Conservation (phyloP, 2,888 invertebrate genomes). For the Lagria hirta region DNA sequence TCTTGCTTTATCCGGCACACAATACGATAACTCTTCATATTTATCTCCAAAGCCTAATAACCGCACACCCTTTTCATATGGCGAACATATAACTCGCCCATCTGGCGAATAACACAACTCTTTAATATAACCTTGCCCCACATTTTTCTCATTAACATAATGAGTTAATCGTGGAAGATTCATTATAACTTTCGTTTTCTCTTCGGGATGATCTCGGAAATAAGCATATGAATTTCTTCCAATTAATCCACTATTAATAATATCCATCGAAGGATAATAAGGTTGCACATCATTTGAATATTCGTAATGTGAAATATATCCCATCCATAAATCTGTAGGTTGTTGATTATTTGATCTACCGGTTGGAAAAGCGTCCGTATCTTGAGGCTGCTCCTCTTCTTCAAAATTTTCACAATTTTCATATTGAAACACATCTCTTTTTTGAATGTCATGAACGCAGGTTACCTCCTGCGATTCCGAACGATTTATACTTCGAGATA, state of each 20-base stretch:
- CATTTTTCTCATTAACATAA: conserved; percentile 82
- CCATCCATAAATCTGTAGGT: conserved; percentile 53
- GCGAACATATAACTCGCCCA: conserved; percentile 87
- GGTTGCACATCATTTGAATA: conserved; percentile 36
- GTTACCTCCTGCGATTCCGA: conserved; percentile 79
- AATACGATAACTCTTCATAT: conserved; percentile 77
- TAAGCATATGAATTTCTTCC: conserved; percentile 43
- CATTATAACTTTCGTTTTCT: conserved; percentile 59
- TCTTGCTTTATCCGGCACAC: conserved; percentile 58
- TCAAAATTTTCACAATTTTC: conserved; percentile 46
- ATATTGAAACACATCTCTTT: conserved; percentile 54
- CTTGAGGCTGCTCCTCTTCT: conserved; percentile 37
- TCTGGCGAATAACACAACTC: conserved; percentile 89
- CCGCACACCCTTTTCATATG: conserved; percentile 84
- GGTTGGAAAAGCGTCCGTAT: conserved; percentile 36
- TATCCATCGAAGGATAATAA: conserved; percentile 42
- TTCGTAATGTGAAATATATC: conserved; percentile 47
- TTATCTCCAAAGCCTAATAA: conserved; percentile 75
- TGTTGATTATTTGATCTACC: conserved; percentile 31
- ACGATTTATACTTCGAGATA: conserved; percentile 84
- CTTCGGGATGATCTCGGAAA: conserved; percentile 43
- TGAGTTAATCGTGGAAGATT: conserved; percentile 80
- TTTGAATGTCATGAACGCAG: conserved; percentile 88
- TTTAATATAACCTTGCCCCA: conserved; percentile 89
- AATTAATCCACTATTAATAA: conserved; percentile 50